Evolutionary conservation across 2,888 invertebrate species (phyloP).

Genomic region (Carpatolechia fugitivella): DNA sequence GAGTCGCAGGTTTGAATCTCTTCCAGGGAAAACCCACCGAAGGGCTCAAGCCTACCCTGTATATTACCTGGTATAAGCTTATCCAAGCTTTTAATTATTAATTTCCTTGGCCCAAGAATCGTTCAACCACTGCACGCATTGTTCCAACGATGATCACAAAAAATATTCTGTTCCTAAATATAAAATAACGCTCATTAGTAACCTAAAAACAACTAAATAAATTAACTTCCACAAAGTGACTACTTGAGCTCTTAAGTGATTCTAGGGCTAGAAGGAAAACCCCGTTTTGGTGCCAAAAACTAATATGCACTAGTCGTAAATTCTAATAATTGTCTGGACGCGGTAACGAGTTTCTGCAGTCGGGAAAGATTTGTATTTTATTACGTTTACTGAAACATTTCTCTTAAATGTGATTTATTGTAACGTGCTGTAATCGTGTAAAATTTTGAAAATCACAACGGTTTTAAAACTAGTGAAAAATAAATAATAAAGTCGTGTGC

Average conservation of each 20-base stretch:
- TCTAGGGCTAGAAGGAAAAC: background rate
- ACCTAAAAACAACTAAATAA: no score
- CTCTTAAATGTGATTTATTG: slow-evolving; percentile 49
- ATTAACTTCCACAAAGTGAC: background rate
- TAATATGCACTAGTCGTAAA: slow-evolving; percentile 43
- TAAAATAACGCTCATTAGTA: no score
- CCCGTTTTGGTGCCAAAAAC: slow-evolving; percentile 6
- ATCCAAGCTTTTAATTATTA: no score
- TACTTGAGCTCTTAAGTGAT: background rate
- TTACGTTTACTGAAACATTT: slow-evolving; percentile 49
- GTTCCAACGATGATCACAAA: no score
- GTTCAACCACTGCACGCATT: no score
- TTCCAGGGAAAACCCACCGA: no score
- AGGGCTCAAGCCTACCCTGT: no score
- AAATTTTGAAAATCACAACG: slow-evolving; percentile 3
- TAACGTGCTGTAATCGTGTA: slow-evolving; percentile 26
- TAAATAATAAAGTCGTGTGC: no score
- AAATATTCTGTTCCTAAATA: no score
- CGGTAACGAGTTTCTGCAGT: slow-evolving; percentile 51
- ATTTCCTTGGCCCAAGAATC: no score
- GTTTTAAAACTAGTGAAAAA: background rate
- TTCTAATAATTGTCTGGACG: slow-evolving; percentile 57
- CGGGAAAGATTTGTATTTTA: slow-evolving; percentile 52
- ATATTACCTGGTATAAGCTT: no score
- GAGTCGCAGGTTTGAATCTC: no score